Conservation (phyloP, 2,888 invertebrate species). For the Rhodophaea formosa region DNA sequence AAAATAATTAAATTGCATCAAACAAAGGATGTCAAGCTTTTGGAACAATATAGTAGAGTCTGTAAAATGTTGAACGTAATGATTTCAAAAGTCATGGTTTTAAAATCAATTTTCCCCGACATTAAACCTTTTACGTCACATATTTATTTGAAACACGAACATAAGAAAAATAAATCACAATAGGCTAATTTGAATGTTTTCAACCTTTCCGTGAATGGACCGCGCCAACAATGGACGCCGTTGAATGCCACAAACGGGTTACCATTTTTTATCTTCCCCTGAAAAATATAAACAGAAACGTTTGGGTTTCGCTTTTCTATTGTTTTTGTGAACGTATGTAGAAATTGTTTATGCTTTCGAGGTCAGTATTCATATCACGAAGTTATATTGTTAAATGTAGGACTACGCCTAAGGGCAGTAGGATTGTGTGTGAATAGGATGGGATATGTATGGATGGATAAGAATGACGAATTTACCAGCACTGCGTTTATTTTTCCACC, state of each 20-base stretch:
- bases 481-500: no score
- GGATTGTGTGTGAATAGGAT: no score
- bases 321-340: slow-evolving; percentile 59
- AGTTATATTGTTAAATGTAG: slow-evolving; percentile 2
- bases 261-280: slow-evolving; percentile 54
- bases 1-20: no score
- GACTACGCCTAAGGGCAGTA: no score
- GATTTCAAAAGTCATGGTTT: no score
- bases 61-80: no score
- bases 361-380: slow-evolving; percentile 7
- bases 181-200: slow-evolving; percentile 74
- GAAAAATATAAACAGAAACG: slow-evolving; percentile 64
- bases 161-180: slow-evolving; percentile 67
- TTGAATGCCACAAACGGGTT: slow-evolving; percentile 56
- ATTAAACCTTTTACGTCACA: slow-evolving; percentile 48
- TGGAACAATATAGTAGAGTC: no score
- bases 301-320: slow-evolving; percentile 59
- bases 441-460: no score
- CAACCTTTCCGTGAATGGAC: slow-evolving; percentile 62
- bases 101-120: slow-evolving; percentile 36
- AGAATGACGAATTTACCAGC: no score
- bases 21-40: no score
- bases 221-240: slow-evolving; percentile 60
- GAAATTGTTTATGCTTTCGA: slow-evolving; percentile 47
- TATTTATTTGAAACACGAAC: slow-evolving; percentile 46